phyloP scores from a whole-genome alignment of 2,797 vertebrate species.

The Pseudochaenichthys georgianus region DNA sequence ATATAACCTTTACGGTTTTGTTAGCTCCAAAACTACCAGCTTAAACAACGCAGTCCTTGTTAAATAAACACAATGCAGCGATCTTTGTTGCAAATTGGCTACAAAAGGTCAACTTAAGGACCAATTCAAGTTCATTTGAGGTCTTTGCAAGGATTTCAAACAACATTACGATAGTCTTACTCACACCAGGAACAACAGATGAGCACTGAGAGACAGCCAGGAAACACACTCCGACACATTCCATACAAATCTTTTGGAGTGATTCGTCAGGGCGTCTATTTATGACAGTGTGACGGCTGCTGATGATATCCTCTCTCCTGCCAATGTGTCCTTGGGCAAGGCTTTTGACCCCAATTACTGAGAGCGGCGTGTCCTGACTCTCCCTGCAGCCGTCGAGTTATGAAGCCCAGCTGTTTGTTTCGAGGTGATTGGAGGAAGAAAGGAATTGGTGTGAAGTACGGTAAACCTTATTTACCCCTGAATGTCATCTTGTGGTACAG shows the following conservation, averaged over 20 bases:
- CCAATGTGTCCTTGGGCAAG: constrained; percentile 53
- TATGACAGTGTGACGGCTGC: constrained; percentile 45
- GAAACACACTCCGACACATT: constrained; percentile 27
- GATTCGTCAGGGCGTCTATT: constrained; percentile 38
- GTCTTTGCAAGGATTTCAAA: too few relatives aligned
- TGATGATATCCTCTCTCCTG: constrained; percentile 62
- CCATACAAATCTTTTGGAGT: constrained; percentile 11
- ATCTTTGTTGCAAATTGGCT: too few relatives aligned
- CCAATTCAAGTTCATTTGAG: too few relatives aligned
- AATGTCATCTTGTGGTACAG: constrained; percentile 20
- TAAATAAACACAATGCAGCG: too few relatives aligned
- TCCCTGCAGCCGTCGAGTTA: constrained; percentile 38
- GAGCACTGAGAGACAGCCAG: not conserved
- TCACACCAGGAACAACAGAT: too few relatives aligned
- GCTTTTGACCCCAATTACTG: constrained; percentile 73
- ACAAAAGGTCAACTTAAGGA: too few relatives aligned
- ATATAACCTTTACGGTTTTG: not conserved
- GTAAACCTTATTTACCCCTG: constrained; percentile 9
- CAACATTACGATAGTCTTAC: too few relatives aligned
- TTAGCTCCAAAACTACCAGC: not conserved
- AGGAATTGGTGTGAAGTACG: not conserved
- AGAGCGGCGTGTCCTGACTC: constrained; percentile 31
- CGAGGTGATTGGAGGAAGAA: not conserved
- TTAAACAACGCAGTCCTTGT: not conserved
- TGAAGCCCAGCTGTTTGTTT: constrained; percentile 28